Conservation (phyloP, 2,113 vertebrate genomes). For the Aix galericulata region DNA sequence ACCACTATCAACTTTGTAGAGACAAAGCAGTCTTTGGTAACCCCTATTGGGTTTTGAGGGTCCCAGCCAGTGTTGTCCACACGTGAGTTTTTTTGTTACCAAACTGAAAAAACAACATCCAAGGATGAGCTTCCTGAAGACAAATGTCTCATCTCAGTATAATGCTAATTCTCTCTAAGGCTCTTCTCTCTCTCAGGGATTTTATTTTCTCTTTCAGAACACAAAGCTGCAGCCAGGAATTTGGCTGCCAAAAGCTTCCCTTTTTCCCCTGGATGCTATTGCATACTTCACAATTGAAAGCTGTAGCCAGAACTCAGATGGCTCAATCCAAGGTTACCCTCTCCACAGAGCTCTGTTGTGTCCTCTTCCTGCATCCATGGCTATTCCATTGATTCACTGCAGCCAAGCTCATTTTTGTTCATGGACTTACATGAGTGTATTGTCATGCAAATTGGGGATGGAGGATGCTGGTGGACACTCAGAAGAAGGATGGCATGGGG, state of each 20-base stretch:
- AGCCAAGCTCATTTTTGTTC: rapidly evolving
- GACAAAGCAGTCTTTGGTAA: background rate
- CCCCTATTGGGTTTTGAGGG: background rate
- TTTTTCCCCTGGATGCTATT: background rate
- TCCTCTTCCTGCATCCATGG: background rate
- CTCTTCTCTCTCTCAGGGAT: background rate
- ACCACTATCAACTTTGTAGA: background rate
- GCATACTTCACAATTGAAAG: background rate
- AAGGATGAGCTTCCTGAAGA: slow-evolving; percentile 15
- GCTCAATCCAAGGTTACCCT: background rate
- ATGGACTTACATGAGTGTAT: background rate
- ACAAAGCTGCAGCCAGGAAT: background rate
- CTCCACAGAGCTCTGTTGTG: background rate
- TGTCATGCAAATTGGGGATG: background rate
- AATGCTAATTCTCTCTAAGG: slow-evolving; percentile 6
- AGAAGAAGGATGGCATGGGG: background rate
- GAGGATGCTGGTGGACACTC: background rate
- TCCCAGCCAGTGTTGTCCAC: background rate
- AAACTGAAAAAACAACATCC: slow-evolving; percentile 42
- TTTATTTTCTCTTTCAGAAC: background rate
- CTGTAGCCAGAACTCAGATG: background rate
- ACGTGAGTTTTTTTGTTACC: background rate
- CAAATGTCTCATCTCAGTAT: slow-evolving; percentile 29
- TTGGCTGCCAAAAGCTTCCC: background rate
- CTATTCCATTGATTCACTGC: background rate